A percentile compares a stretch with the other conserved stretches of the same genome.
These are phyloP conservation scores for Chironomus tentans DNA, from an alignment of 2,888 invertebrate genomes.

Conservation along the genomic window DNA sequence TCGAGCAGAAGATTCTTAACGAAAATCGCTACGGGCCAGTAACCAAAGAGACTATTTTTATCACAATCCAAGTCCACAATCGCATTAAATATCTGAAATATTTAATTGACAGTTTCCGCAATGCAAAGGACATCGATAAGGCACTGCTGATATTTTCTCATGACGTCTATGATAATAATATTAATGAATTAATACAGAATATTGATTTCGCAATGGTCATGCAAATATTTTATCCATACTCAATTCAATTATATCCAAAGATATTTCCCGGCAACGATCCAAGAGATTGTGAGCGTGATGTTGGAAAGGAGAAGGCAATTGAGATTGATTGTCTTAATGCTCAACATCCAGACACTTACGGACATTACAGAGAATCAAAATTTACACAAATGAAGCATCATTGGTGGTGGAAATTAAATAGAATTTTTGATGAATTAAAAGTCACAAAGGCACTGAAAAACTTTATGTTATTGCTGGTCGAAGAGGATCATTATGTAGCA, in stretches of 20 bases:
- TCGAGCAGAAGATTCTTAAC: background rate
- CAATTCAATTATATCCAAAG: constrained; percentile 78
- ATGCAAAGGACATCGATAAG: constrained; percentile 73
- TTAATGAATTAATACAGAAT: constrained; percentile 72
- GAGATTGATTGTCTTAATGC: constrained; percentile 66
- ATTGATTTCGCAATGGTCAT: constrained; percentile 80
- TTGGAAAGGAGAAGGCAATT: constrained; percentile 51
- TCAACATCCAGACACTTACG: constrained; percentile 77
- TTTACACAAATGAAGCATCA: constrained; percentile 94
- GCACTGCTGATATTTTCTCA: constrained; percentile 83
- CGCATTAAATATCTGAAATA: constrained; percentile 77
- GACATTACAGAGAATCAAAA: constrained; percentile 86
- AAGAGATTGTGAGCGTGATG: constrained; percentile 76
- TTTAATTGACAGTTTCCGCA: constrained; percentile 74
- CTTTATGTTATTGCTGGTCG: constrained; percentile 74
- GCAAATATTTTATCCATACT: constrained; percentile 83
- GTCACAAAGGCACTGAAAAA: constrained; percentile 59
- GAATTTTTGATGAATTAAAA: constrained; percentile 76
- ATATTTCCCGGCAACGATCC: constrained; percentile 84
- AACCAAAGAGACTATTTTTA: background rate
- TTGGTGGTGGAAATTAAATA: constrained; percentile 96
- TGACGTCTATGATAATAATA: constrained; percentile 76
- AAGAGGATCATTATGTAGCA: constrained; percentile 90
- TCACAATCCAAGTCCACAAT: constrained; percentile 68
- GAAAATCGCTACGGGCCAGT: background rate